Evolutionary conservation across 2,113 vertebrate genomes (phyloP), one percentile per base, ranked within the genome.

Genomic region (Emberiza fucata): DNA sequence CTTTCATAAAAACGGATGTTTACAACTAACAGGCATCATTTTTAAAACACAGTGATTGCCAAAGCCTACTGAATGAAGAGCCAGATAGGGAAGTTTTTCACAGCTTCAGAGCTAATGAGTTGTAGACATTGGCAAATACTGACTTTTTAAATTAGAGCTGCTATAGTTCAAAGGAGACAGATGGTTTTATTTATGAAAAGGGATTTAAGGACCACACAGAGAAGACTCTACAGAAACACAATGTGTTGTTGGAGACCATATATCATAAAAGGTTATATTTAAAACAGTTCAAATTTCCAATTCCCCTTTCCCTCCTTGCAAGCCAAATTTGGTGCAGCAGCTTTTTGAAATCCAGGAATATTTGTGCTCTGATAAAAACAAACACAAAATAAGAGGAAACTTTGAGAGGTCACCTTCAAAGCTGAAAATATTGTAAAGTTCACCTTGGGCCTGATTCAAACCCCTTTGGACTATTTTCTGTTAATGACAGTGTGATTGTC

Each of bases 161-260:
- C 86, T 76, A 37, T 48, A 92, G 92, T 95, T 96, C 94, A 89
- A 90, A 92, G 83, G 71, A 96, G 91, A 79, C 94, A 94, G 94
- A 94, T 95, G 93, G 86, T 69, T 95, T 91, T 94, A 94, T 95
- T 97, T 95, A 89, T 68, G 70, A 57, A 80, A 84, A 87, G 84
- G 69, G 73, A 89, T 94, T 91, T 95, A 66, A 91, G 93, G 84
- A 72, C 61, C 65, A 72, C 48, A 48, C 56, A 57, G 31, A 75
- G 47, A 96, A 83, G 56, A 77, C 51, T 75, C 77, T 47, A 37
- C 57, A 65, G 56, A 85, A 97, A 92, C 59, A 89, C 84, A 94
- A n/a, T 68, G 89, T 80, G 70, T 59, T 91, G 33, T 76, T 4
- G 1, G 56, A 89, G 73, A 72, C 37, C 53, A 76, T 33, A 24